These are phyloP conservation scores for Keiferia lycopersicella DNA, from an alignment of 2,888 invertebrate species.

Conservation along the genomic window DNA sequence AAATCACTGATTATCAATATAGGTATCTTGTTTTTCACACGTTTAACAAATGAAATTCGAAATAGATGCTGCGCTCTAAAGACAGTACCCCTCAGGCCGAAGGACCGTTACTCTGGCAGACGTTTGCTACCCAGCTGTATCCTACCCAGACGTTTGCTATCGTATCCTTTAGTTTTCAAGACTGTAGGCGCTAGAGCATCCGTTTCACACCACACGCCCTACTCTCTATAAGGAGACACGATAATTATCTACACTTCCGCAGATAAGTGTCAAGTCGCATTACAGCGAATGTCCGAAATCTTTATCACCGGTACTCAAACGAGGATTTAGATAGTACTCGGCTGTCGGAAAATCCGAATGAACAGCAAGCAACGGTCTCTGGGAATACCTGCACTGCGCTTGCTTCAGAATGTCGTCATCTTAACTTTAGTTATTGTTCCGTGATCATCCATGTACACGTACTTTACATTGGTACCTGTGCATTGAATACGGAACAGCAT, in stretches of 20 bases:
- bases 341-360: too few species aligned
- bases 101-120: not conserved
- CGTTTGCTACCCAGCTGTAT: too few species aligned
- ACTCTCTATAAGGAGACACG: slow-evolving; percentile 57
- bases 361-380: too few species aligned
- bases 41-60: not conserved
- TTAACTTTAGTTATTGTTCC: too few species aligned
- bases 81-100: not conserved
- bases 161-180: slow-evolving; percentile 42
- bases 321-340: not conserved
- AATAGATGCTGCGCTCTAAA: not conserved
- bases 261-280: slow-evolving; percentile 48
- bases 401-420: too few species aligned
- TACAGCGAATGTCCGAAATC: slow-evolving; percentile 23
- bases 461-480: too few species aligned
- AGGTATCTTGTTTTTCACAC: too few species aligned
- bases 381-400: too few species aligned
- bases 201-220: slow-evolving; percentile 65
- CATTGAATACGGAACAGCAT: too few species aligned
- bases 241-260: slow-evolving; percentile 76
- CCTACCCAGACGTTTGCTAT: slow-evolving; percentile 35
- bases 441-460: too few species aligned
- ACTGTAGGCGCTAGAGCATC: slow-evolving; percentile 40
- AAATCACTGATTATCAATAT: too few species aligned
- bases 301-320: slow-evolving; percentile 22